Base-by-base conservation (phyloP, 2,888 invertebrate species). In the Idaea aversata region DNA sequence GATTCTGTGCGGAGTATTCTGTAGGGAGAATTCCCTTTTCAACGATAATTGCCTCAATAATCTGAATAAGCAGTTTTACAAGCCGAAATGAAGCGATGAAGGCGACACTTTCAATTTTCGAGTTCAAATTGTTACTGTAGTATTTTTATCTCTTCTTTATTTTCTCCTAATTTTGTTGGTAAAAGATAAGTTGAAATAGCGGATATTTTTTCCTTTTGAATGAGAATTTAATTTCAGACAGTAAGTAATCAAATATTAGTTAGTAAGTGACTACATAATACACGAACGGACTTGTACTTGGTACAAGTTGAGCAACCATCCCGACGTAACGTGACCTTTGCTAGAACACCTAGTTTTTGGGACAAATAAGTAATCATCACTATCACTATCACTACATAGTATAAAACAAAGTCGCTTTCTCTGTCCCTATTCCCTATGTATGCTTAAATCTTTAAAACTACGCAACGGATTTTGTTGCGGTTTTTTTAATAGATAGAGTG, bases 11-110 rank as follows among this genome's bases (percentile, higher is more conserved):
- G 75, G 76, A 71, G 71, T 70, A 72, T 68, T 73, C 69, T 67
- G 64, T 62, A 59, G 59, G 63, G 68, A 70, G 76, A 73, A 71
- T 74, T 71, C 72, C 74, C 72, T 75, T 74, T 77, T 74, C 72
- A 75, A 77, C 74, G 69, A 77, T 77, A 79, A 81, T 80, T 78
- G 76, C 74, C 71, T 73, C 75, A 75, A 75, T 78, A 77, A 77
- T 75, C 77, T 71, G 63, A 68, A 65, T 71, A 72, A 72, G 73
- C 68, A 72, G 71, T 74, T 70, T 71, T 63, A 59, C 65, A 70
- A 74, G 73, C 70, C 74, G 74, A 67, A 67, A 67, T 72, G 71
- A 69, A 16, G 72, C 25, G 15, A 62, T 47, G 60, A 59, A 69
- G 38, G 61, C 59, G 15, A 57, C 60, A 10, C 61, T 60, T 47